Evolutionary conservation across 2,888 invertebrate genomes (phyloP).

Genomic region (Agonum fuliginosum): DNA sequence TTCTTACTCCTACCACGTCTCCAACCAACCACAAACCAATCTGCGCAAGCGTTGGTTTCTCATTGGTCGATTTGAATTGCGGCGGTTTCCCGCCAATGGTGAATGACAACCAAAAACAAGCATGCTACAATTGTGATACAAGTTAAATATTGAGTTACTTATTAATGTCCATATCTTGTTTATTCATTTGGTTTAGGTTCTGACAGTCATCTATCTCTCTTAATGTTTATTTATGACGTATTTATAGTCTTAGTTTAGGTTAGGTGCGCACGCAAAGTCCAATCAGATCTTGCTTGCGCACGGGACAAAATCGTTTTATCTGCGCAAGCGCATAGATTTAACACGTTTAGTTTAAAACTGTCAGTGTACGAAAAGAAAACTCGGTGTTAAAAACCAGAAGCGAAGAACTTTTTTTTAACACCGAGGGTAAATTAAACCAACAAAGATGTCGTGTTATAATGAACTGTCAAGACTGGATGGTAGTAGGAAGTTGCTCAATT

Average conservation of each 20-base stretch:
- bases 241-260: constrained; percentile 42
- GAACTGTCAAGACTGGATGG: constrained; percentile 41
- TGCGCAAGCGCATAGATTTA: constrained; percentile 41
- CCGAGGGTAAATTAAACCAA: constrained; percentile 4
- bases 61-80: constrained; percentile 30
- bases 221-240: constrained; percentile 64
- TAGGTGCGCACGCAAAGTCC: constrained; percentile 25
- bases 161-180: constrained; percentile 36
- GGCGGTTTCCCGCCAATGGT: background rate
- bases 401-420: constrained; percentile 50
- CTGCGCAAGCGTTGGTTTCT: background rate
- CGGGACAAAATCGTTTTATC: constrained; percentile 46
- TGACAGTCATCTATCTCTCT: constrained; percentile 72
- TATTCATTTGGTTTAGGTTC: constrained; percentile 44
- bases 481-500: constrained; percentile 60
- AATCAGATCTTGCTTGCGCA: constrained; percentile 39
- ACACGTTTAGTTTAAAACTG: constrained; percentile 62
- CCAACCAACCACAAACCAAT: constrained; percentile 29
- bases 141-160: constrained; percentile 60
- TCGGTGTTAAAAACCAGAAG: constrained; percentile 55
- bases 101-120: background rate
- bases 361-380: constrained; percentile 54
- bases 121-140: constrained; percentile 36
- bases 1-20: constrained; percentile 46
- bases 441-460: constrained; percentile 29